phyloP scores from a whole-genome alignment of 1,140 invertebrate species.

The Micrasema minimum region DNA sequence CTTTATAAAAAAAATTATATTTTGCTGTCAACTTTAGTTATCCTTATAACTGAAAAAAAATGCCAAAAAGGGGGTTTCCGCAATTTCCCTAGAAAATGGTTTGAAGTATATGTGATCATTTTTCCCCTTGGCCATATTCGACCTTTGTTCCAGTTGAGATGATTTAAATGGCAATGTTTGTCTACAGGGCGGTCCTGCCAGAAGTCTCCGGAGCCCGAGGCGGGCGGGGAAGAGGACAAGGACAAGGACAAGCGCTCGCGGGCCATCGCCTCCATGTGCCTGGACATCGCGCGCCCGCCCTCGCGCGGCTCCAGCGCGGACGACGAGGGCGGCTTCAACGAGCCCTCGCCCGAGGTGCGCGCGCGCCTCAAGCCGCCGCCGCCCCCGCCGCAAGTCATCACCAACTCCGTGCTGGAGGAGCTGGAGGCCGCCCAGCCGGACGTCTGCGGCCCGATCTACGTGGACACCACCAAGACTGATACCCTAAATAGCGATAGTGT shows the following conservation, averaged over 20 bases:
- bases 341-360: slow-evolving; percentile 72
- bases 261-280: slow-evolving; percentile 49
- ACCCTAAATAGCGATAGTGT: slow-evolving; percentile 51
- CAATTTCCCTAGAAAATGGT: too few relatives aligned
- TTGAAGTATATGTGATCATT: too few relatives aligned
- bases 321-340: slow-evolving; percentile 75
- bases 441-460: slow-evolving; percentile 49
- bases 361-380: slow-evolving; percentile 67
- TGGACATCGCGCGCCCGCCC: slow-evolving; percentile 53
- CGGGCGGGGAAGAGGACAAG: too few relatives aligned
- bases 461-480: slow-evolving; percentile 55
- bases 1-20: too few relatives aligned
- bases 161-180: too few relatives aligned
- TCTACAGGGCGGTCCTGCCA: slow-evolving; percentile 49
- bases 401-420: slow-evolving; percentile 55
- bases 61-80: too few relatives aligned
- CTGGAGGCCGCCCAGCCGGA: slow-evolving; percentile 56
- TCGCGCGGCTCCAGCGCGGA: slow-evolving; percentile 69
- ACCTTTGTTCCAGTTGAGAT: too few relatives aligned
- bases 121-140: too few relatives aligned
- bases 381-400: slow-evolving; percentile 54
- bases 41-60: too few relatives aligned
- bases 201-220: slow-evolving; percentile 41
- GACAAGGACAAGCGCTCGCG: slow-evolving; percentile 44
- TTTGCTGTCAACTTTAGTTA: too few relatives aligned